Conservation (phyloP, 2,113 vertebrate species). For the Galeopterus variegatus region DNA sequence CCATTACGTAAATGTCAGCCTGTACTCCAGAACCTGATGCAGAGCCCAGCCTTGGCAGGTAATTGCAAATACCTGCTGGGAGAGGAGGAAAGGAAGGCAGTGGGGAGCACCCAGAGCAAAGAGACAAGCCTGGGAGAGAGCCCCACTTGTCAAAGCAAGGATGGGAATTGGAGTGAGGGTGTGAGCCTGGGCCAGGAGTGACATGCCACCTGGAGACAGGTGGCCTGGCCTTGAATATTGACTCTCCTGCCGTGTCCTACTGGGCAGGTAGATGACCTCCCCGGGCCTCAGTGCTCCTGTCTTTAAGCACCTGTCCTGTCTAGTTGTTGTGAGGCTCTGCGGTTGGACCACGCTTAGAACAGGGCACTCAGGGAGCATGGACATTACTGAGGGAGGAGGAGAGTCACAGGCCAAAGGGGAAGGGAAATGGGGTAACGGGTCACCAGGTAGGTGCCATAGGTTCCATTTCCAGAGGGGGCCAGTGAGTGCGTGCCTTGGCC, state of each 20-base stretch:
- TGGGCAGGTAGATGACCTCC: background rate
- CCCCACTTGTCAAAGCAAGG: background rate
- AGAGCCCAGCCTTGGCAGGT: background rate
- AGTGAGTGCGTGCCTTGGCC: background rate
- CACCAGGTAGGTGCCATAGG: background rate
- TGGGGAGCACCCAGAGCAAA: background rate
- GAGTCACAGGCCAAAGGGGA: background rate
- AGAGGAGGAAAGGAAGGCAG: background rate
- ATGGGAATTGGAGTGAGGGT: background rate
- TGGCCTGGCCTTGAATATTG: background rate
- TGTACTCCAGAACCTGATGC: background rate
- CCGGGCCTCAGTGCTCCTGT: background rate
- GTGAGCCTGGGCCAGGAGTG: background rate
- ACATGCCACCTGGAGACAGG: background rate
- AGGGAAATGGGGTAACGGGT: background rate
- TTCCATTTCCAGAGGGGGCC: background rate
- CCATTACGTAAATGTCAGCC: background rate
- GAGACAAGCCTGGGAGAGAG: background rate
- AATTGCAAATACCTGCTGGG: background rate
- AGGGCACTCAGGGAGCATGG: too few species aligned
- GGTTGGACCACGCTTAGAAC: background rate
- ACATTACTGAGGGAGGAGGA: background rate
- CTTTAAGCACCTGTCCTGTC: background rate
- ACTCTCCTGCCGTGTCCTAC: accelerated
- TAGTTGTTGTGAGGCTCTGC: background rate